These are phyloP conservation scores for Spilarctia lutea DNA, from an alignment of 2,888 invertebrate genomes.

Conservation along the genomic window DNA sequence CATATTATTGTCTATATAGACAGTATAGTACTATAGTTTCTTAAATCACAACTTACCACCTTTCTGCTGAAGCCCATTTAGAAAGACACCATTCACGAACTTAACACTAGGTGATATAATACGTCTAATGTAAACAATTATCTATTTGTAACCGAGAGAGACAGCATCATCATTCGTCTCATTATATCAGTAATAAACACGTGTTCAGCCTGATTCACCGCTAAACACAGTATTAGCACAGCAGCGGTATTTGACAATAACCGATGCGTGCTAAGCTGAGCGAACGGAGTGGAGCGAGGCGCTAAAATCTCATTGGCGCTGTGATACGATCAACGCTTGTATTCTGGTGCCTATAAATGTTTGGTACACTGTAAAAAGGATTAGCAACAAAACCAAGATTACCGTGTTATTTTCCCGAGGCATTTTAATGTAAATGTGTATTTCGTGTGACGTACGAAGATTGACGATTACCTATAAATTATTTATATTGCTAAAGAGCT, in stretches of 20 bases:
- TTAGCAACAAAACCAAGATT: neutral
- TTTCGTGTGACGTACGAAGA: neutral
- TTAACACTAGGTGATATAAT: neutral
- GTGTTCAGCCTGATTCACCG: slow-evolving; percentile 1
- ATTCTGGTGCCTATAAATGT: slow-evolving; percentile 21
- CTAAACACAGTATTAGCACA: slow-evolving; percentile 8
- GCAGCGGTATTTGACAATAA: slow-evolving; percentile 29
- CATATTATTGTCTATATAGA: too few relatives aligned
- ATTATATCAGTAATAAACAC: slow-evolving; percentile 6
- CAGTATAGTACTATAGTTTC: too few relatives aligned
- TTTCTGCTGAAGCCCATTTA: neutral
- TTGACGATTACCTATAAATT: neutral
- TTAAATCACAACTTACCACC: neutral
- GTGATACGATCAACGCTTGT: slow-evolving; percentile 28
- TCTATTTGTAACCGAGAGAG: neutral
- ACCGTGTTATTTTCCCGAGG: neutral
- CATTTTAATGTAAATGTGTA: neutral
- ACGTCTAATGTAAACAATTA: neutral
- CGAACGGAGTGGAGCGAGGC: slow-evolving; percentile 7
- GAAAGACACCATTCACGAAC: neutral
- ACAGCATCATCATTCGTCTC: slow-evolving; percentile 6
- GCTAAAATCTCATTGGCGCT: slow-evolving; percentile 29
- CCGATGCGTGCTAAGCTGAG: slow-evolving; percentile 15
- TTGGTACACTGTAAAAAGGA: neutral
- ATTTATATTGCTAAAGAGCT: too few relatives aligned